phyloP scores from a whole-genome alignment of 2,888 invertebrate species.

The Eupithecia abbreviata region DNA sequence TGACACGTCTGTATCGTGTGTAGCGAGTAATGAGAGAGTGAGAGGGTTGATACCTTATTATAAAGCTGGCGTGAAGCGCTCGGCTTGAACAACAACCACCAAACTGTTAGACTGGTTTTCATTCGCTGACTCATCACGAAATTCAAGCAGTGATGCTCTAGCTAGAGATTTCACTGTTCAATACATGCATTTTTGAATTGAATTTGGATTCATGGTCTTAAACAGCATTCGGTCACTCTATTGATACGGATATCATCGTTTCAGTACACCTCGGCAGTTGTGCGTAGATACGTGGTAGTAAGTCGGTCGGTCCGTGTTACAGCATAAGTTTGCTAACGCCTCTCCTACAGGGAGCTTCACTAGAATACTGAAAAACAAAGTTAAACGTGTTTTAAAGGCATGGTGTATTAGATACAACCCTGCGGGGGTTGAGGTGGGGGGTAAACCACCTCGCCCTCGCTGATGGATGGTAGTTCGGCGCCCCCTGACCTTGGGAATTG shows the following conservation, averaged over 20 bases:
- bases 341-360: neutral
- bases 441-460: conserved; percentile 24
- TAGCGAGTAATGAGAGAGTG: too few relatives aligned
- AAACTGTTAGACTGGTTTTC: neutral
- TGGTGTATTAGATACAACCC: conserved; percentile 6
- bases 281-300: neutral
- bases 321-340: neutral
- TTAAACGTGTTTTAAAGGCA: conserved; percentile 7
- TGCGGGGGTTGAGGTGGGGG: neutral
- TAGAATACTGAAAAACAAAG: neutral
- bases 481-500: conserved; percentile 60
- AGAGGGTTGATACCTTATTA: too few relatives aligned
- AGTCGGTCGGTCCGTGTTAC: neutral
- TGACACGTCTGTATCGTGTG: too few relatives aligned
- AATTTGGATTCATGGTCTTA: neutral
- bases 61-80: too few relatives aligned
- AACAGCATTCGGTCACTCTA: neutral
- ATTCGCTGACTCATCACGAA: neutral
- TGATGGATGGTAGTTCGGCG: conserved; percentile 57
- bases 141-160: neutral
- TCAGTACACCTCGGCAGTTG: neutral
- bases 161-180: neutral
- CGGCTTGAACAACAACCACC: too few relatives aligned
- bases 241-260: neutral
- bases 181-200: neutral